phyloP scores from a whole-genome alignment of 2,888 invertebrate species.

The Sminthurides aquaticus region DNA sequence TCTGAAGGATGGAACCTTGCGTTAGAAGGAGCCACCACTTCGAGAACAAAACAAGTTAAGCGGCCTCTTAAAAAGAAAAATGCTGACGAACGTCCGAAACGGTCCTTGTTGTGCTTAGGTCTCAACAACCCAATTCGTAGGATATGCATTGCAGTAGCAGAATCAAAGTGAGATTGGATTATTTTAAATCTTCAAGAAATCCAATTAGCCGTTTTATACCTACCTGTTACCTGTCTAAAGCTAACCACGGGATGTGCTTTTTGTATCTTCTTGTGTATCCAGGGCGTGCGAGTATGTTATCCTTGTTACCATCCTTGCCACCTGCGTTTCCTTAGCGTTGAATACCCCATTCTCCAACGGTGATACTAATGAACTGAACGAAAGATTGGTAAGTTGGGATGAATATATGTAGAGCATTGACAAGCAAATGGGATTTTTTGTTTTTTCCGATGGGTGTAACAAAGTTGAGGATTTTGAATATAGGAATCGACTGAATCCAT shows the following conservation, averaged over 20 bases:
- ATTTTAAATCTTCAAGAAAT: too few species aligned
- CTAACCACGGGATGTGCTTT: too few species aligned
- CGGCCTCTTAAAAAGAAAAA: neutral
- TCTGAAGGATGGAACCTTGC: neutral
- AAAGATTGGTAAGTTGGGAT: conserved; percentile 51
- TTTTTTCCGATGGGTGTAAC: too few species aligned
- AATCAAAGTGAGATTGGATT: conserved; percentile 42
- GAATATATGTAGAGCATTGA: neutral
- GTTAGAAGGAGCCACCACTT: neutral
- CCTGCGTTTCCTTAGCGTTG: conserved; percentile 56
- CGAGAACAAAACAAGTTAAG: neutral
- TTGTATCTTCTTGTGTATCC: too few species aligned
- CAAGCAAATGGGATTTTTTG: neutral
- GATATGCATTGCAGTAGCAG: conserved; percentile 37
- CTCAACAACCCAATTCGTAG: conserved; percentile 39
- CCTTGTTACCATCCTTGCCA: conserved; percentile 56
- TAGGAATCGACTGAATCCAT: conserved; percentile 57
- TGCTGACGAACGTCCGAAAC: conserved; percentile 27
- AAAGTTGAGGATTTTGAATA: too few species aligned
- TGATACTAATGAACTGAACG: conserved; percentile 54
- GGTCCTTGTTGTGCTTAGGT: conserved; percentile 36
- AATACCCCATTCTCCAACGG: conserved; percentile 55
- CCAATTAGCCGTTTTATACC: too few species aligned
- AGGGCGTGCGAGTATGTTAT: conserved; percentile 58
- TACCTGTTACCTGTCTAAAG: too few species aligned